These are phyloP conservation scores for Argopecten irradians DNA, from an alignment of 1,140 invertebrate species.

Conservation along the genomic window DNA sequence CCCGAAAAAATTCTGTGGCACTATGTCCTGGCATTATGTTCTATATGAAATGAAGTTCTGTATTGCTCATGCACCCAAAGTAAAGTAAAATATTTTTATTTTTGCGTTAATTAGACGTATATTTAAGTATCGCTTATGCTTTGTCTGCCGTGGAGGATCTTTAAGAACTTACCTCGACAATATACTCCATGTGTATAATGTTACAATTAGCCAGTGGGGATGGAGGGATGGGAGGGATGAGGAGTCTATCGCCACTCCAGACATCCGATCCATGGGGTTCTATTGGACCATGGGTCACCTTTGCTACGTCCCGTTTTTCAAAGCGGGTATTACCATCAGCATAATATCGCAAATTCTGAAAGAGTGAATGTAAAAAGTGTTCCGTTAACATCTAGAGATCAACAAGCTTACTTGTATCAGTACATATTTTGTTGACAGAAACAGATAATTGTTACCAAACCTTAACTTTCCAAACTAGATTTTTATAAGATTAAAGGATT, in stretches of 20 bases:
- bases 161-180: conserved; percentile 9
- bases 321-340: not conserved
- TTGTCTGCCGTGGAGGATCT: not conserved
- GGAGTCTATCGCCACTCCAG: not conserved
- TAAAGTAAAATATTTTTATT: not conserved
- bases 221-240: conserved; percentile 17
- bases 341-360: not conserved
- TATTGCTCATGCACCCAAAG: not conserved
- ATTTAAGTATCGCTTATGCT: no score
- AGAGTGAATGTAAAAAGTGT: no score
- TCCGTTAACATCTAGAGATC: not conserved
- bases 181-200: conserved; percentile 27
- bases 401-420: no score
- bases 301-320: conserved; percentile 25
- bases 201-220: not conserved
- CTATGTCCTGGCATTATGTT: no score
- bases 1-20: no score
- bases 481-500: not conserved
- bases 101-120: not conserved
- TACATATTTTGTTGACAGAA: not conserved
- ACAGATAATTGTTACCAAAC: not conserved
- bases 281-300: not conserved
- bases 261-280: conserved; percentile 49
- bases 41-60: not conserved
- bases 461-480: not conserved